These are phyloP conservation scores for Luperina testacea DNA, from an alignment of 2,888 invertebrate genomes.

Conservation along the genomic window DNA sequence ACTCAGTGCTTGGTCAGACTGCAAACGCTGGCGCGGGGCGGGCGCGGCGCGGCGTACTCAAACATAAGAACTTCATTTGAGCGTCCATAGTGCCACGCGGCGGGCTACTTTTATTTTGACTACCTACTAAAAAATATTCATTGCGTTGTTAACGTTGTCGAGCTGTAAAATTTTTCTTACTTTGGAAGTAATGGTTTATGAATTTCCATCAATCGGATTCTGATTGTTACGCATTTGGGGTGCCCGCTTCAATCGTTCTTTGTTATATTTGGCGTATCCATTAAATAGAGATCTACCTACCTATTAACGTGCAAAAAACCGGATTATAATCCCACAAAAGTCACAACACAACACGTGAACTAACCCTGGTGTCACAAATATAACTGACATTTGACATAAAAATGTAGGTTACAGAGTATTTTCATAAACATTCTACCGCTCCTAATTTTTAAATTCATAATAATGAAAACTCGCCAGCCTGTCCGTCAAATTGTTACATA, in stretches of 20 bases:
- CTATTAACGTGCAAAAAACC: not conserved
- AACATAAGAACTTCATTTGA: too few species aligned
- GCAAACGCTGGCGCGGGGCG: too few species aligned
- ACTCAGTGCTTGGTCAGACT: too few species aligned
- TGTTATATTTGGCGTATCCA: not conserved
- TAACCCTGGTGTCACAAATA: not conserved
- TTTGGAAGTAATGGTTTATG: not conserved
- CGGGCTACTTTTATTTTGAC: not conserved
- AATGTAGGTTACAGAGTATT: slow-evolving; percentile 32
- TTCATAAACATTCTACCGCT: slow-evolving; percentile 15
- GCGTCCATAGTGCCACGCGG: too few species aligned
- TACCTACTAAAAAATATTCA: not conserved
- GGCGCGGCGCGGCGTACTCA: too few species aligned
- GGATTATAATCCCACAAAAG: not conserved
- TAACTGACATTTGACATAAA: slow-evolving; percentile 20
- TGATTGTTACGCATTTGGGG: not conserved
- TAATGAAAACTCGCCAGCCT: not conserved
- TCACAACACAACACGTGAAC: not conserved
- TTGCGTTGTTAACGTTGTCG: not conserved
- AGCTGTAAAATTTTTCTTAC: not conserved
- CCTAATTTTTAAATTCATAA: slow-evolving; percentile 30
- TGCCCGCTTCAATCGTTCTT: not conserved
- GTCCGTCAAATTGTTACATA: slow-evolving; percentile 31
- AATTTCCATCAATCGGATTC: not conserved
- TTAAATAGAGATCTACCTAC: not conserved